phyloP scores from a whole-genome alignment of 35 echinoderm and acorn worm genomes.

The Lytechinus variegatus region DNA sequence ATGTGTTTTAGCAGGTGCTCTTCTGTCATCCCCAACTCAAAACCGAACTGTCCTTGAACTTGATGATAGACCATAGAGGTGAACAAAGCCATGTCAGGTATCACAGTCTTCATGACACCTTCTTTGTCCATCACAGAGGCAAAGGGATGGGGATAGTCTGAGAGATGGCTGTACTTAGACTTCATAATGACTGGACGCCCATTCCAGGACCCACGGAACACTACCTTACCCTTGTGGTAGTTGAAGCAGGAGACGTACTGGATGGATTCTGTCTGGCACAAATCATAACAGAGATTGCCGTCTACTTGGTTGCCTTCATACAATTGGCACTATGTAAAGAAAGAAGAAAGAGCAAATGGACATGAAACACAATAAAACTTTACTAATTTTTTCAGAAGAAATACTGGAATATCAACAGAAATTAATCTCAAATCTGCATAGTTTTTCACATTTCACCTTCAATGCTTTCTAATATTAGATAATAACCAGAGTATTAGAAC shows the following conservation, averaged over 20 bases:
- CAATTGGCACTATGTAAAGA: slow-evolving; percentile 58
- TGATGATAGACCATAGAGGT: slow-evolving; percentile 45
- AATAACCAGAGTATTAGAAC: too few species aligned
- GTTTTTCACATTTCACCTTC: too few species aligned
- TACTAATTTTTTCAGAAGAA: neutral
- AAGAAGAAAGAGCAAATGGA: neutral
- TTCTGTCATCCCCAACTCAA: slow-evolving; percentile 24
- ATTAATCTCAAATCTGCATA: too few species aligned
- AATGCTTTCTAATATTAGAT: too few species aligned
- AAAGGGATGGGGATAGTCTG: slow-evolving; percentile 40
- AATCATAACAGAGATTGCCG: slow-evolving; percentile 60
- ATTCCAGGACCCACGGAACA: slow-evolving; percentile 38
- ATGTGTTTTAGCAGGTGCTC: slow-evolving; percentile 44
- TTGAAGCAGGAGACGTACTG: slow-evolving; percentile 66
- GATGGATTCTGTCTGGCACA: slow-evolving; percentile 47
- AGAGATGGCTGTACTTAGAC: slow-evolving; percentile 53
- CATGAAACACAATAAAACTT: neutral
- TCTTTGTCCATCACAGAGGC: neutral
- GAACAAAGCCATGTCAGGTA: slow-evolving; percentile 51
- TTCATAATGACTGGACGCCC: slow-evolving; percentile 56
- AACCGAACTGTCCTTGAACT: slow-evolving; percentile 46
- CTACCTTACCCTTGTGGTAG: slow-evolving; percentile 58
- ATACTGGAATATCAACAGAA: neutral
- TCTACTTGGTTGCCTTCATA: slow-evolving; percentile 52
- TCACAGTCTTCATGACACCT: neutral